These are phyloP conservation scores for Tenthredo mesomela DNA, from an alignment of 2,888 invertebrate species.

Conservation along the genomic window DNA sequence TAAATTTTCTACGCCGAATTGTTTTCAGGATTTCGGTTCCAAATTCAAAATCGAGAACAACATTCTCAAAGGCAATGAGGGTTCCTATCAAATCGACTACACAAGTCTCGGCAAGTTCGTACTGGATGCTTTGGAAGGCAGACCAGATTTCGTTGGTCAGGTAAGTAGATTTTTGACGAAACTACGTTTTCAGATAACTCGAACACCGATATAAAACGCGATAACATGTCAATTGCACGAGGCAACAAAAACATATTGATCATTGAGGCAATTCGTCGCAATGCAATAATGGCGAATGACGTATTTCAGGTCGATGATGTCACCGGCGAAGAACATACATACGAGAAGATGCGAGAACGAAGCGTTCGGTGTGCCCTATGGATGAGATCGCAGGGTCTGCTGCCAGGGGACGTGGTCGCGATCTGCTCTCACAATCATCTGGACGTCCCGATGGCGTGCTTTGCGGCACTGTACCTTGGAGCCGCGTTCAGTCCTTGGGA, in stretches of 20 bases:
- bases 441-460: constrained; percentile 56
- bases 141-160: constrained; percentile 61
- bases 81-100: background rate
- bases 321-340: constrained; percentile 63
- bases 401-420: constrained; percentile 64
- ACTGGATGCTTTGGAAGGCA: constrained; percentile 57
- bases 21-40: background rate
- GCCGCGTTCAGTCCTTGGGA: constrained; percentile 54
- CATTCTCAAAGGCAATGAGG: constrained; percentile 57
- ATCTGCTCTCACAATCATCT: constrained; percentile 61
- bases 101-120: constrained; percentile 60
- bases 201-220: too few species aligned
- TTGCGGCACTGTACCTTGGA: constrained; percentile 57
- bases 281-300: constrained; percentile 35
- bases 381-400: constrained; percentile 66
- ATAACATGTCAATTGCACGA: too few species aligned
- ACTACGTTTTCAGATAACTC: too few species aligned
- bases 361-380: constrained; percentile 69
- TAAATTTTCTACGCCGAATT: background rate
- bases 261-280: background rate
- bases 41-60: constrained; percentile 62
- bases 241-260: constrained; percentile 58
- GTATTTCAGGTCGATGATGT: constrained; percentile 64
- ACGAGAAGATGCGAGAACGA: constrained; percentile 63
- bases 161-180: constrained; percentile 51